Base-by-base conservation (phyloP, 2,113 vertebrate species). In the Sisor rabdophorus region DNA sequence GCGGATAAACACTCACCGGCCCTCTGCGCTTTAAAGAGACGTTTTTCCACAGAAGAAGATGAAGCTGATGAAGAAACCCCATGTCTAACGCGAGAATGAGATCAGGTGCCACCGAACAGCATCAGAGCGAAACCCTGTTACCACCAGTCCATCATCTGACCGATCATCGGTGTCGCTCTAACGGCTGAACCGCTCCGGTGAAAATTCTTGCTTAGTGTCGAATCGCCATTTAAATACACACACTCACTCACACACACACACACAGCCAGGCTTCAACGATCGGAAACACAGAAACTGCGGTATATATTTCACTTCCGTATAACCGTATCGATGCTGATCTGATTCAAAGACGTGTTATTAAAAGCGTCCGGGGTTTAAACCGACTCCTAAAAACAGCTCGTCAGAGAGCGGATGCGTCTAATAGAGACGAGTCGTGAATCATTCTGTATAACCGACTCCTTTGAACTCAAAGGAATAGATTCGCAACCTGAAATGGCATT, bases 1-100 rank as follows among this genome's bases (percentile, higher is more conserved):
- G 12, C 8, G 24, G 56, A 54, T 65, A 32, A 67, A 44, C 61
- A 53, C 61, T 76, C 52, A 56, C 65, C 65, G 63, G 75, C 63
- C 75, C 86, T 71, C 69, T 71, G 52, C 69, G 69, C 69, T 71
- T 71, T 55, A 87, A 83, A 12, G 86, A 81, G 26, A 88, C 75
- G 80, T 87, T 88, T 78, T 89, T 89, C 88, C 88, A 89, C 68
- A 89, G 81, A 32, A 89, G 83, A 24, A 89, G 88, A 20, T 88
- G 87, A 19, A 89, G 87, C 83, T 89, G 87, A 79, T 89, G 92
- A 80, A 87, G 81, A 82, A 86, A 87, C 56, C 87, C 88, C 88
- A 89, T 89, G 20, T 36, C 69, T 69, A 5, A 28, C 47, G 65
- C 22, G 19, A 32, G n/a, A 32, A 71, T 11, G 20, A 12, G 15